These are phyloP conservation scores for Phrynosoma platyrhinos DNA, from an alignment of 2,113 vertebrate genomes.

Conservation along the genomic window DNA sequence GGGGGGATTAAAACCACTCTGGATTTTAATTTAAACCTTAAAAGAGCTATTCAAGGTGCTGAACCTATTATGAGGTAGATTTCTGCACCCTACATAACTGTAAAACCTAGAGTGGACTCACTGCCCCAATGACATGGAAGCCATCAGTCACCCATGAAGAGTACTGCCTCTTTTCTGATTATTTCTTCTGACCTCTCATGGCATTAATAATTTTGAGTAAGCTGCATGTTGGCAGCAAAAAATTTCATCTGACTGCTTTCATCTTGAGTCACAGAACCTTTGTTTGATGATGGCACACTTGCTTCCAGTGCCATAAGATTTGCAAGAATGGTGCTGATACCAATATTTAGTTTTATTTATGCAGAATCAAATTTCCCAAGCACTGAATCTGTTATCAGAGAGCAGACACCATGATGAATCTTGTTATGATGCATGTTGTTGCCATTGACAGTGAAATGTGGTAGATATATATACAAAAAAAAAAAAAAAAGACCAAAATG, in stretches of 20 bases:
- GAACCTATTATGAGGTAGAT: too few species aligned
- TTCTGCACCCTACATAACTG: too few species aligned
- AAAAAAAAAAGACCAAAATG: not conserved
- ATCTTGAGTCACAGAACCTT: not conserved
- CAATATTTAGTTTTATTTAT: not conserved
- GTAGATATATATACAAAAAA: not conserved
- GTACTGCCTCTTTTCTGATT: not conserved
- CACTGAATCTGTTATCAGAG: not conserved
- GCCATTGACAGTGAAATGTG: slow-evolving; percentile 23
- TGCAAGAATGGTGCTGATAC: not conserved
- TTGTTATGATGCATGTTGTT: not conserved
- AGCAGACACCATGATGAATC: slow-evolving; percentile 6
- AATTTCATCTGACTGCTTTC: not conserved
- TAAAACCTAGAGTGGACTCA: too few species aligned
- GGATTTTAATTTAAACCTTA: too few species aligned
- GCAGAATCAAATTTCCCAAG: not conserved
- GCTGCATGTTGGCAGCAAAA: not conserved
- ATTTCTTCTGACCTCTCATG: not conserved
- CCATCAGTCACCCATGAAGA: not conserved
- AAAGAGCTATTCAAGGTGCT: too few species aligned
- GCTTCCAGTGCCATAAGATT: not conserved
- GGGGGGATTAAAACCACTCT: too few species aligned
- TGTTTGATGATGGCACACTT: not conserved
- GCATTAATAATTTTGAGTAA: not conserved
- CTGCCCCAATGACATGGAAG: too few species aligned